phyloP scores from a whole-genome alignment of 2,113 vertebrate genomes.

The Thinocorus orbignyianus region DNA sequence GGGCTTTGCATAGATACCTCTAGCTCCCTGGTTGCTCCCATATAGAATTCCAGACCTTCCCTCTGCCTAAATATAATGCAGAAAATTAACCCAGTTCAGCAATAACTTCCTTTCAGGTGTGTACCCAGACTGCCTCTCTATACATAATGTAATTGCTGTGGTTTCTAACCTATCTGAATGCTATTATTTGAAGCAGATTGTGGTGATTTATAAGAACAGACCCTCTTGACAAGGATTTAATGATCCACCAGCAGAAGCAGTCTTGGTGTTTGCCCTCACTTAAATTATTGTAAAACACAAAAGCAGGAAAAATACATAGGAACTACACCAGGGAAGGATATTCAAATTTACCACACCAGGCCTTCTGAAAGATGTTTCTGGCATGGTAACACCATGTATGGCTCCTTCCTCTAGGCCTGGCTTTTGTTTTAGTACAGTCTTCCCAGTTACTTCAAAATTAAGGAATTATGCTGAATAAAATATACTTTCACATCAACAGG shows the following conservation, averaged over 20 bases:
- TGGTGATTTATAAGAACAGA: not conserved
- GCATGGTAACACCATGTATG: not conserved
- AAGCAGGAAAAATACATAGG: not conserved
- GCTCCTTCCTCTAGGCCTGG: not conserved
- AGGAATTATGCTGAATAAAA: not conserved
- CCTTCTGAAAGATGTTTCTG: not conserved
- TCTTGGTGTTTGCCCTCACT: not conserved
- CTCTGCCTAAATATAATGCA: not conserved
- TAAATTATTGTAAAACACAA: not conserved
- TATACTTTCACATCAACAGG: not conserved
- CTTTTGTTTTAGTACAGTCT: not conserved
- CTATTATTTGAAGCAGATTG: not conserved
- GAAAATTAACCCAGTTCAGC: not conserved
- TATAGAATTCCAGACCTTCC: not conserved
- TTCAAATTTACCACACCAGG: not conserved
- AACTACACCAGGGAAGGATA: not conserved
- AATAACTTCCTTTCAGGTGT: not conserved
- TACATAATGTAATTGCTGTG: not conserved
- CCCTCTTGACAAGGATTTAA: not conserved
- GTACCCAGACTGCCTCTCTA: not conserved
- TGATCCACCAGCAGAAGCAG: not conserved
- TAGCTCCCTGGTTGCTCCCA: not conserved
- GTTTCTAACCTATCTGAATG: not conserved
- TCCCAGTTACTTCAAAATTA: not conserved
- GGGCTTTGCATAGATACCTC: not conserved